Conservation (phyloP, 2,888 invertebrate species). For the Brachypterus glaber region DNA sequence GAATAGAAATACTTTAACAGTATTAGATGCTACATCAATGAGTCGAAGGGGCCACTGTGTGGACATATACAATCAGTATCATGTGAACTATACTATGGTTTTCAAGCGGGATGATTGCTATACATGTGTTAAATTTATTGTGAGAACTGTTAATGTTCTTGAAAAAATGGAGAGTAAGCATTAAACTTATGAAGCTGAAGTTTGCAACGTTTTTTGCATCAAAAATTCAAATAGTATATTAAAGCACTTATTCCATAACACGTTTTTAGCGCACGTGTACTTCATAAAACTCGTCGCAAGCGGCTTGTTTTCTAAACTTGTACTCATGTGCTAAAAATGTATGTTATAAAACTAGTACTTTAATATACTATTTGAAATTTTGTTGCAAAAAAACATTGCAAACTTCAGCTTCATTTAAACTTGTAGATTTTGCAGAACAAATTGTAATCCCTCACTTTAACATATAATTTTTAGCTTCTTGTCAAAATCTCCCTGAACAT, state of each 20-base stretch:
- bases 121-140: constrained; percentile 74
- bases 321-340: too few relatives aligned
- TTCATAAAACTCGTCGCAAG: too few relatives aligned
- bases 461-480: constrained; percentile 47
- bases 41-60: constrained; percentile 64
- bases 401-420: too few relatives aligned
- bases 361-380: too few relatives aligned
- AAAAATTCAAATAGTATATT: too few relatives aligned
- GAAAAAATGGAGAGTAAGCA: constrained; percentile 77
- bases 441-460: constrained; percentile 5
- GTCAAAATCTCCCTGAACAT: constrained; percentile 57
- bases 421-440: constrained; percentile 10
- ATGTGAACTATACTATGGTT: constrained; percentile 79
- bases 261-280: too few relatives aligned
- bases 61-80: constrained; percentile 59
- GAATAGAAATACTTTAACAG: constrained; percentile 70
- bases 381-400: too few relatives aligned
- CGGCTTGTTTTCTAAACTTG: too few relatives aligned
- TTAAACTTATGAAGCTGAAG: constrained; percentile 2
- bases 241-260: too few relatives aligned
- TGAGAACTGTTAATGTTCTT: constrained; percentile 78
- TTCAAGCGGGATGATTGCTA: constrained; percentile 65
- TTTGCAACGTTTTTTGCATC: not conserved
- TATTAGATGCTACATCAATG: constrained; percentile 74
- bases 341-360: too few relatives aligned